Percentiles rank a stretch among this genome's conserved stretches.
These are phyloP conservation scores for Epizoanthus scotinus DNA, from an alignment of 92 coral and sea anemone genomes.

Conservation along the genomic window DNA sequence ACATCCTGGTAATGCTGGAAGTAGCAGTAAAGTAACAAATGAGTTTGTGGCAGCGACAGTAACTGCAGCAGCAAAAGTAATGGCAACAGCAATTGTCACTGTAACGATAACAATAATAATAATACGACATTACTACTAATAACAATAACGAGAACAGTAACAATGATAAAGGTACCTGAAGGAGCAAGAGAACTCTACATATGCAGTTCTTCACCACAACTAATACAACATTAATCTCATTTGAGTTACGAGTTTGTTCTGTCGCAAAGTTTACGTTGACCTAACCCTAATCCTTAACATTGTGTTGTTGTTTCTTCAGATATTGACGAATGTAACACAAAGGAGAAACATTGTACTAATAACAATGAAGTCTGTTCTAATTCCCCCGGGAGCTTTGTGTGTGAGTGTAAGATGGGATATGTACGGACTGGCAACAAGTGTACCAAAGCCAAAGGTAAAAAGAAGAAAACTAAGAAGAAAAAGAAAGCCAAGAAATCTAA, in stretches of 20 bases:
- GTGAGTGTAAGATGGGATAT: conserved; percentile 84
- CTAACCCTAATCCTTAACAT: background rate
- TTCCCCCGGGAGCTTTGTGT: conserved; percentile 76
- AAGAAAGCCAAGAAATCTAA: conserved; percentile 55
- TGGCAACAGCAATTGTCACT: background rate
- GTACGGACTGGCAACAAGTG: conserved; percentile 78
- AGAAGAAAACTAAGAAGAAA: conserved; percentile 76
- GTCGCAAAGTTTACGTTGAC: no score
- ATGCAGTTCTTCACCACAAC: no score
- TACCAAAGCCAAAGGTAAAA: conserved; percentile 68
- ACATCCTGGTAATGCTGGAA: background rate
- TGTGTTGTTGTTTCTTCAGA: conserved; percentile 49
- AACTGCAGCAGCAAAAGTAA: background rate
- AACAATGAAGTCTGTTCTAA: conserved; percentile 78
- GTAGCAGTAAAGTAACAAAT: background rate
- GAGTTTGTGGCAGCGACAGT: background rate
- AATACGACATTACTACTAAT: background rate
- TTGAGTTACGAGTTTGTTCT: background rate
- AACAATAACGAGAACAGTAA: background rate
- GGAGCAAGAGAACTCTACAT: no score
- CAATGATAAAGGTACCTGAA: background rate
- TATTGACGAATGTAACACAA: conserved; percentile 80
- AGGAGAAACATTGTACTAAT: conserved; percentile 58
- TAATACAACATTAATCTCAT: no score
- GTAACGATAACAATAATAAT: background rate